These are phyloP conservation scores for Diceros bicornis DNA, from an alignment of 2,797 vertebrate species.

Conservation along the genomic window DNA sequence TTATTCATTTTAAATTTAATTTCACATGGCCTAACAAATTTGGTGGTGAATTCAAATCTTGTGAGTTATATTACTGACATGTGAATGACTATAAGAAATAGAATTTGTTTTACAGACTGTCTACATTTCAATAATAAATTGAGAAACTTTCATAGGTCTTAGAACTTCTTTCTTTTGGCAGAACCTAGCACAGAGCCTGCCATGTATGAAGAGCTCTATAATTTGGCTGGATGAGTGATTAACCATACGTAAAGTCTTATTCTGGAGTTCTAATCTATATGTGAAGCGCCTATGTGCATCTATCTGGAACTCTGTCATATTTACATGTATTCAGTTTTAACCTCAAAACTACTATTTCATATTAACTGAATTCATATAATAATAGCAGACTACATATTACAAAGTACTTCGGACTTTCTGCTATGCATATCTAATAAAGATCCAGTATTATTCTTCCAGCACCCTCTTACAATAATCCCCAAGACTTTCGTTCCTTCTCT, in stretches of 20 bases:
- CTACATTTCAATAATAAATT: slow-evolving; percentile 6
- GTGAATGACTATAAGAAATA: neutral
- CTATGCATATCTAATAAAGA: neutral
- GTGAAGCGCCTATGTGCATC: slow-evolving; percentile 52
- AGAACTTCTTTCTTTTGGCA: neutral
- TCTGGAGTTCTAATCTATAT: neutral
- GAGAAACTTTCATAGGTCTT: neutral
- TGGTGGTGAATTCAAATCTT: neutral
- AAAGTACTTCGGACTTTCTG: neutral
- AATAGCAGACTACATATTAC: neutral
- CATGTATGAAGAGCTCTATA: neutral
- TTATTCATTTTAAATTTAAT: slow-evolving; percentile 61
- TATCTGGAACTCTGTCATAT: slow-evolving; percentile 6
- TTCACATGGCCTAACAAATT: slow-evolving; percentile 58
- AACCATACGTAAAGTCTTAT: neutral
- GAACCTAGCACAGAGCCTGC: neutral
- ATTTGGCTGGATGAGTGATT: neutral
- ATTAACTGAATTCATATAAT: neutral
- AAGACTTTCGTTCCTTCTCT: neutral
- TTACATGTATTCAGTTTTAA: slow-evolving; percentile 46
- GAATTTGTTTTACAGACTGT: neutral
- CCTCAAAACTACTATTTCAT: slow-evolving; percentile 55
- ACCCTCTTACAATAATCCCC: neutral
- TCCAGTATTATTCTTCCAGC: neutral
- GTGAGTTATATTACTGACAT: neutral